phyloP scores from a whole-genome alignment of 2,113 vertebrate species.

The Lampris megalopsis region DNA sequence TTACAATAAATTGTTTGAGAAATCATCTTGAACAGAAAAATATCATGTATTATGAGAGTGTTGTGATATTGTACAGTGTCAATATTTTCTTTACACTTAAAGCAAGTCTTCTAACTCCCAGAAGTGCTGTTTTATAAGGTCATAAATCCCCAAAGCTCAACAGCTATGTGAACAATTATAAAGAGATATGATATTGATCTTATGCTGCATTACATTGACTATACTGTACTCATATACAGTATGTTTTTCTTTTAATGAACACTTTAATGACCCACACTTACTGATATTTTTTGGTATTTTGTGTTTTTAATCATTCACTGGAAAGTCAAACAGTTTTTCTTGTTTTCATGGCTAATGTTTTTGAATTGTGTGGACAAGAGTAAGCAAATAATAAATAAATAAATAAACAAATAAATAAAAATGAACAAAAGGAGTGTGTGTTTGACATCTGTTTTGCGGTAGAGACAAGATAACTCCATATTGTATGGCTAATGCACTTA shows the following conservation, averaged over 20 bases:
- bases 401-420: slow-evolving; percentile 32
- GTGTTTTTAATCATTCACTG: slow-evolving; percentile 36
- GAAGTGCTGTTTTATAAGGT: neutral
- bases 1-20: too few species aligned
- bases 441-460: slow-evolving; percentile 69
- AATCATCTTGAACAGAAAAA: too few species aligned
- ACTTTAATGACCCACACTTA: slow-evolving; percentile 6
- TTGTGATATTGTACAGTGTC: neutral
- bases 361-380: slow-evolving; percentile 12
- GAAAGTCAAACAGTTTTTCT: slow-evolving; percentile 38
- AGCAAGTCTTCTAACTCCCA: neutral
- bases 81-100: neutral
- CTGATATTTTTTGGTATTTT: slow-evolving; percentile 30
- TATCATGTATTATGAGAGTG: neutral
- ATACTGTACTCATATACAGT: neutral
- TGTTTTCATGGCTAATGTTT: neutral
- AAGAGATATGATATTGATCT: slow-evolving; percentile 47
- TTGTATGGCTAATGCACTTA: slow-evolving; percentile 74
- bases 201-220: slow-evolving; percentile 28
- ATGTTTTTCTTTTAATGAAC: slow-evolving; percentile 4
- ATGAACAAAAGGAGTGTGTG: slow-evolving; percentile 44
- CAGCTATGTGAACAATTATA: slow-evolving; percentile 22
- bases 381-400: slow-evolving; percentile 16
- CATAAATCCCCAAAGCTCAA: slow-evolving; percentile 23
- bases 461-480: slow-evolving; percentile 71